These are phyloP conservation scores for Datnioides undecimradiatus DNA, from an alignment of 2,113 vertebrate genomes.

Conservation along the genomic window DNA sequence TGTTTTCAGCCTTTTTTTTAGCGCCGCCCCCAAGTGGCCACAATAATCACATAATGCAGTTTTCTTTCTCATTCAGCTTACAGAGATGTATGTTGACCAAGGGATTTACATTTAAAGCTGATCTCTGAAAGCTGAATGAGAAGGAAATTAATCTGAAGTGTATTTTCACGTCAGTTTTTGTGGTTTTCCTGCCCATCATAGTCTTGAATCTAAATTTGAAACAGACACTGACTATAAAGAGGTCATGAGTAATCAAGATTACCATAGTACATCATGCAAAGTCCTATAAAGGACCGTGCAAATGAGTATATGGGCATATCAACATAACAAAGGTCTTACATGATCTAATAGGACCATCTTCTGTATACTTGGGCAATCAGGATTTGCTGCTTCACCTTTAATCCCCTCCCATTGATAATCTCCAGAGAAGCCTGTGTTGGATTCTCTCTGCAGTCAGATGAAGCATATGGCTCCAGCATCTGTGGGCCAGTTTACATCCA, in stretches of 20 bases:
- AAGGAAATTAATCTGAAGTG: no score
- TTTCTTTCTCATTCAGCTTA: not conserved
- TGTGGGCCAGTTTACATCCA: slow-evolving; percentile 64
- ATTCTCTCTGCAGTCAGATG: slow-evolving; percentile 55
- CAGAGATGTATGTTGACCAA: no score
- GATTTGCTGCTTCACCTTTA: slow-evolving; percentile 50
- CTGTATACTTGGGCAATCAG: slow-evolving; percentile 12
- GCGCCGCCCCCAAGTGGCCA: not conserved
- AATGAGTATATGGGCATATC: not conserved
- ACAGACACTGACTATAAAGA: not conserved
- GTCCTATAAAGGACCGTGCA: not conserved
- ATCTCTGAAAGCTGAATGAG: no score
- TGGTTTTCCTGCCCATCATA: no score
- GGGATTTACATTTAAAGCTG: not conserved
- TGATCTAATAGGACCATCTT: not conserved
- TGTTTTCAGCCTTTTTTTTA: not conserved
- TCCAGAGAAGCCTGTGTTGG: slow-evolving; percentile 55
- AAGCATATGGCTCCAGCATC: slow-evolving; percentile 80
- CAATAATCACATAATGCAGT: not conserved
- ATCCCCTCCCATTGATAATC: slow-evolving; percentile 72
- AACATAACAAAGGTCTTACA: not conserved
- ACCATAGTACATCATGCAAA: not conserved
- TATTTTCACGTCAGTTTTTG: no score
- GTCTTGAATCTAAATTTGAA: no score
- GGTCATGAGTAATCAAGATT: not conserved